phyloP scores from a whole-genome alignment of 1,140 invertebrate genomes.

The Sminthurinus signatus region DNA sequence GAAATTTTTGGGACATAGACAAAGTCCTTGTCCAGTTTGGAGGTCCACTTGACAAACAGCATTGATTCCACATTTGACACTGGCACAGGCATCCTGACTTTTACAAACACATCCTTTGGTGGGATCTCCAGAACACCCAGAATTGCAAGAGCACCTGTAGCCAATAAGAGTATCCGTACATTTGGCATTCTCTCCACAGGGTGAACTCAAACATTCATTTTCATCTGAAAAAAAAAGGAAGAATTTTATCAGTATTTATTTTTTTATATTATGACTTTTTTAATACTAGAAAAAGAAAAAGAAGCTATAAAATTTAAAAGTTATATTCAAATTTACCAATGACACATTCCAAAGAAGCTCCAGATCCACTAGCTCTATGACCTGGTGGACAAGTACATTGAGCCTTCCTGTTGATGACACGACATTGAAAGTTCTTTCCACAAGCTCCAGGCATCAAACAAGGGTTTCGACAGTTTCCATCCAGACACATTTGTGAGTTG shows the following conservation, averaged over 20 bases:
- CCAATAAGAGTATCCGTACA: constrained; percentile 66
- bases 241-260: too few species aligned
- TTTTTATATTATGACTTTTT: too few species aligned
- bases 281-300: neutral
- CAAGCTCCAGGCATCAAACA: constrained; percentile 68
- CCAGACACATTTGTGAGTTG: constrained; percentile 64
- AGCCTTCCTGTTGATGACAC: constrained; percentile 64
- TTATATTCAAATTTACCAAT: constrained; percentile 51
- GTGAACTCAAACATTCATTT: constrained; percentile 79
- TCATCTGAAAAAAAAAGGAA: constrained; percentile 52
- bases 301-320: too few species aligned
- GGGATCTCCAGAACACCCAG: constrained; percentile 74
- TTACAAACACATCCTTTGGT: constrained; percentile 69
- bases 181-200: constrained; percentile 74
- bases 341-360: constrained; percentile 70
- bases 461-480: constrained; percentile 65
- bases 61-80: constrained; percentile 69
- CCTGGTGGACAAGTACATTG: constrained; percentile 78
- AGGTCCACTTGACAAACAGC: constrained; percentile 65
- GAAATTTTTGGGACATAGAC: constrained; percentile 72
- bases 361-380: constrained; percentile 77
- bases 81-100: constrained; percentile 57
- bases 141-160: constrained; percentile 60
- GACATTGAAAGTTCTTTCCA: constrained; percentile 75
- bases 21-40: constrained; percentile 57